Conservation (phyloP, 2,113 vertebrate genomes). For the Marmota monax region DNA sequence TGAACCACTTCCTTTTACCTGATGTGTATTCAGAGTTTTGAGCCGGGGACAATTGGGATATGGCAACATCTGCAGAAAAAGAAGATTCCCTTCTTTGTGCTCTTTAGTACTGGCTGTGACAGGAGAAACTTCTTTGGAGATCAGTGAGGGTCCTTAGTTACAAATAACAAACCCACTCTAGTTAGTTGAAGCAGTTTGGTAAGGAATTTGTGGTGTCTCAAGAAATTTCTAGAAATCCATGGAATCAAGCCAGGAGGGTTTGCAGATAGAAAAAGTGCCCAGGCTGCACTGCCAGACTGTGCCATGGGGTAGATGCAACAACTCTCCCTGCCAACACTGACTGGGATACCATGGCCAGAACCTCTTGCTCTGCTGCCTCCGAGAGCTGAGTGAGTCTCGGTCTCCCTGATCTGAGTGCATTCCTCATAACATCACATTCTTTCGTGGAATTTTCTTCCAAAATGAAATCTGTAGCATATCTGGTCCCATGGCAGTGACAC, state of each 20-base stretch:
- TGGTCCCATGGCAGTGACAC: not conserved
- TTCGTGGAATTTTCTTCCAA: not conserved
- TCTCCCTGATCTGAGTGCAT: not conserved
- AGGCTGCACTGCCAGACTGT: not conserved
- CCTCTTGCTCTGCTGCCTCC: not conserved
- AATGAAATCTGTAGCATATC: not conserved
- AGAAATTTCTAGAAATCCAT: not conserved
- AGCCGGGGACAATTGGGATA: slow-evolving; percentile 46
- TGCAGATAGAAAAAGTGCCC: not conserved
- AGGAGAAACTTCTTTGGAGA: slow-evolving; percentile 1
- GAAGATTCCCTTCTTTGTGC: slow-evolving; percentile 41
- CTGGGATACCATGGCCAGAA: not conserved
- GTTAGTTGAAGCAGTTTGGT: not conserved
- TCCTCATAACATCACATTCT: not conserved
- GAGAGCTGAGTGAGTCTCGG: not conserved
- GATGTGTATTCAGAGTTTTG: slow-evolving; percentile 69
- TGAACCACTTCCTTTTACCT: slow-evolving; percentile 73
- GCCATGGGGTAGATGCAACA: not conserved
- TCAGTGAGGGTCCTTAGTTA: not conserved
- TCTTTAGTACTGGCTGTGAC: slow-evolving; percentile 13
- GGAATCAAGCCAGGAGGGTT: not conserved
- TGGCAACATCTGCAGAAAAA: slow-evolving; percentile 56
- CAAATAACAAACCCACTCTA: slow-evolving; percentile 3
- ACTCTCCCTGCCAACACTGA: not conserved
- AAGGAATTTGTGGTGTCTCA: not conserved